Percentiles rank a stretch among this genome's conserved stretches.
phyloP scores from a whole-genome alignment of 1,140 invertebrate species.

The Drosophila ohnishii region DNA sequence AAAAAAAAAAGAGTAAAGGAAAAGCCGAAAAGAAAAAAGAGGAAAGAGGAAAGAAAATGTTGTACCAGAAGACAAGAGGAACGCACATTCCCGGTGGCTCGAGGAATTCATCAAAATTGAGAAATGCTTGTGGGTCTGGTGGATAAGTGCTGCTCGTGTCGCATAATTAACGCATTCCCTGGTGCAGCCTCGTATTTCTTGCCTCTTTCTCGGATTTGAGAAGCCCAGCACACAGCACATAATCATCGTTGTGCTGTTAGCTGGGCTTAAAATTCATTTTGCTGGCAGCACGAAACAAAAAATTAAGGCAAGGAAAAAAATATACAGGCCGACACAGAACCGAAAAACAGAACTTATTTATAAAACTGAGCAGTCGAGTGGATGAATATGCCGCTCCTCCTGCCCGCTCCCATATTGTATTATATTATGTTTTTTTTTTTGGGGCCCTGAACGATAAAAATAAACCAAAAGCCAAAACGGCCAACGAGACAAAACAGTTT shows the following conservation, averaged over 20 bases:
- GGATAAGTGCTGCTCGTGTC: constrained; percentile 57
- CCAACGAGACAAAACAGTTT: constrained; percentile 30
- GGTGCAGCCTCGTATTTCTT: constrained; percentile 38
- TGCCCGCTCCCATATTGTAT: constrained; percentile 27
- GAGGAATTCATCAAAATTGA: constrained; percentile 66
- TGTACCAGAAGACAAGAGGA: constrained; percentile 9
- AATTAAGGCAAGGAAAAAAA: neutral
- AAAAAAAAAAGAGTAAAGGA: neutral
- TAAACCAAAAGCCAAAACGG: constrained; percentile 63
- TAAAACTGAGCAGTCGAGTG: constrained; percentile 76
- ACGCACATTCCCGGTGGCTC: constrained; percentile 11
- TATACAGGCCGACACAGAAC: constrained; percentile 12
- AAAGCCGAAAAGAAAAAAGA: neutral
- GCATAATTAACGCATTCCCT: constrained; percentile 68
- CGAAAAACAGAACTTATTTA: constrained; percentile 67
- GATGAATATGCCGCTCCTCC: constrained; percentile 55
- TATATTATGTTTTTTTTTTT: constrained; percentile 19
- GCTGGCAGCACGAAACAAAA: constrained; percentile 23
- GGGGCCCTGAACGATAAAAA: constrained; percentile 65
- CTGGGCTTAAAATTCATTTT: constrained; percentile 65
- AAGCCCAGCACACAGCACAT: constrained; percentile 8
- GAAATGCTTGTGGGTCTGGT: constrained; percentile 48
- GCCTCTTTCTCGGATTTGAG: constrained; percentile 15
- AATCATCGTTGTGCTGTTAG: constrained; percentile 21
- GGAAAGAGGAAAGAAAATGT: constrained; percentile 7